Base-by-base conservation (phyloP, 2,797 vertebrate genomes). In the Xyrichtys novacula region DNA sequence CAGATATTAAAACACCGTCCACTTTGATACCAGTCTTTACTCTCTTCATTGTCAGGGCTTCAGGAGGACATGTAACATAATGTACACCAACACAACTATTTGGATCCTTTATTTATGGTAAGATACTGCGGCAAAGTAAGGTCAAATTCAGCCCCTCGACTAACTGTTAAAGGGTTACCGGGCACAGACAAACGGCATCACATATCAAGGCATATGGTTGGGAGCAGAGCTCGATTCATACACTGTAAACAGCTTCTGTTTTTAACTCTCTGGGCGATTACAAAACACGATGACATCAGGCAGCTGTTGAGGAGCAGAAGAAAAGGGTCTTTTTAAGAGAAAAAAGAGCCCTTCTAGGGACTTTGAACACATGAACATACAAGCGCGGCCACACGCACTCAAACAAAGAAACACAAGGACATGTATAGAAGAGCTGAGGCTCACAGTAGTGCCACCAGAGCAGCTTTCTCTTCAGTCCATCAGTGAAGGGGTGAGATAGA, bases 251-350 rank as follows among this genome's bases (percentile, higher is more conserved):
- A 62, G 43, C 76, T 84, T 85, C 57, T 74, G 48, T 79, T 65
- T 56, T 66, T 56, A n/a, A n/a, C n/a, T 80, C 71, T 50, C 58
- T 49, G 34, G 29, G 73, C 72, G 73, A 75, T 82, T 80, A 74
- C 61, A 86, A 87, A 89, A 75, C 57, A 63, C 60, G 61, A 88
- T 85, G 85, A 84, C 80, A 81, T 88, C 81, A 87, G 81, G 80
- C 84, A 89, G 86, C 87, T 86, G 91, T 65, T 81, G 20, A 59
- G 58, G 28, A 61, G 78, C 50, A 32, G 40, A 61, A 75, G 66
- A 71, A 67, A 83, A 78, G 34, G 61, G 58, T 66, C 56, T 74
- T 85, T 88, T 62, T 74, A 49, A 69, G 64, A 59, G 56, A n/a
- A 43, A n/a, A 74, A 53, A 76, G 47, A 80, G 31, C 83, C 48